Percentiles rank a stretch among this genome's conserved stretches.
Conservation (phyloP, 2,113 vertebrate species). For the Cheirogaleus medius region DNA sequence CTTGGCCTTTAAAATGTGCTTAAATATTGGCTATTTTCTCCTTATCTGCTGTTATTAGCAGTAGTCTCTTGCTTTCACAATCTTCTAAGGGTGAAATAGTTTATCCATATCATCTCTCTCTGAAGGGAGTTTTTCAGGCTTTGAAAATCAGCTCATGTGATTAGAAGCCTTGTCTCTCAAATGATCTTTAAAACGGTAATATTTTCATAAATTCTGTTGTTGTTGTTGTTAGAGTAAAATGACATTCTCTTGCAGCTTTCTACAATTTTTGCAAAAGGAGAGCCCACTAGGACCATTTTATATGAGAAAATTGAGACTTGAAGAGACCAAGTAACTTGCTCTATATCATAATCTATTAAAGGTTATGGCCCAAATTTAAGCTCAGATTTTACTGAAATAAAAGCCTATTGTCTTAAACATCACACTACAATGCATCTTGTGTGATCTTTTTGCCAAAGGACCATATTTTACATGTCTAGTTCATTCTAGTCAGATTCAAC, state of each 20-base stretch:
- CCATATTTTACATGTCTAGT: not conserved
- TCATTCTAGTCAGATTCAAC: not conserved
- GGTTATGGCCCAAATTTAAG: not conserved
- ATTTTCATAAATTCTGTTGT: not conserved
- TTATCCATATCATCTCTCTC: not conserved
- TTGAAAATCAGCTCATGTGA: slow-evolving; percentile 31
- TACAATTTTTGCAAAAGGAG: not conserved
- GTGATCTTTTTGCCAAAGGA: not conserved
- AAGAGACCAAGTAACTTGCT: not conserved
- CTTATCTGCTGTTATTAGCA: not conserved
- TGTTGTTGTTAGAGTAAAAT: not conserved
- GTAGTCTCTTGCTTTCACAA: not conserved
- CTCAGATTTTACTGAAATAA: not conserved
- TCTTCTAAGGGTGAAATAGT: not conserved
- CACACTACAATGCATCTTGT: not conserved
- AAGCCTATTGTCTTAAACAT: not conserved
- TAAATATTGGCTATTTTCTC: slow-evolving; percentile 6
- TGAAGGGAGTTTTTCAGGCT: not conserved
- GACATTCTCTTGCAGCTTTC: not conserved
- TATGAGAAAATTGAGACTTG: not conserved
- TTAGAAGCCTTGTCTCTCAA: not conserved
- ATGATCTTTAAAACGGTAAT: not conserved
- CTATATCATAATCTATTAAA: not conserved
- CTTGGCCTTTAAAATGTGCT: not conserved
- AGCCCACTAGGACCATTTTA: not conserved